These are phyloP conservation scores for Notechis scutatus DNA, from an alignment of 2,113 vertebrate genomes.

Conservation along the genomic window DNA sequence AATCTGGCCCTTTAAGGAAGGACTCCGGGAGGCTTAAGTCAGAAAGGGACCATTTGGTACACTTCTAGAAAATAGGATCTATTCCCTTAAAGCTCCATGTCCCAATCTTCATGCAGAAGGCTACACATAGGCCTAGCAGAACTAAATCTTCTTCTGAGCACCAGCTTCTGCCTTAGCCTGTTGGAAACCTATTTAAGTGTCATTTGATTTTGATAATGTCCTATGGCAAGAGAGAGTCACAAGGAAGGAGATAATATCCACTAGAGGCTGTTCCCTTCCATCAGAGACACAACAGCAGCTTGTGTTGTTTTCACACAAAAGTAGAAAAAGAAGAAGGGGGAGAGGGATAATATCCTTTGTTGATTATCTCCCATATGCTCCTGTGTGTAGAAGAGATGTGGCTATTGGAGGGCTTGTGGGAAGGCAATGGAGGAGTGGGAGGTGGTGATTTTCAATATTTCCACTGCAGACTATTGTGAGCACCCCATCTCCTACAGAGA, in stretches of 20 bases:
- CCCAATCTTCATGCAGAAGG: neutral
- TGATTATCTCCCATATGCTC: neutral
- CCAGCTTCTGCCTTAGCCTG: neutral
- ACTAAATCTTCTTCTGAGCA: neutral
- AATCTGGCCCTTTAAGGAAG: neutral
- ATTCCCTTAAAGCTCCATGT: neutral
- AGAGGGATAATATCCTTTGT: neutral
- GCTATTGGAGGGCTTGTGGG: neutral
- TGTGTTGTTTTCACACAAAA: neutral
- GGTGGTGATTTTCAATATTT: neutral
- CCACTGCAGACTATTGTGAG: no score
- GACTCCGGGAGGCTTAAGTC: no score
- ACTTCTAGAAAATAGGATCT: neutral
- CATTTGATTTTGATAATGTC: neutral
- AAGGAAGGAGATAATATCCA: neutral
- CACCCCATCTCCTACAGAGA: neutral
- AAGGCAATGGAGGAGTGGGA: neutral
- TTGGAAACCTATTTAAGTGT: neutral
- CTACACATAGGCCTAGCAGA: neutral
- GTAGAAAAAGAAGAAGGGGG: neutral
- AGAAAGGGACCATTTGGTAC: neutral
- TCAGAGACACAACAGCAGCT: neutral
- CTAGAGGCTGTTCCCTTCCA: neutral
- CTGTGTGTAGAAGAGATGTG: neutral
- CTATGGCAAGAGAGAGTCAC: neutral